A percentile compares a stretch with the other conserved stretches of the same genome.
Evolutionary conservation across 2,113 vertebrate species (phyloP).

Genomic region (Engraulis encrasicolus): DNA sequence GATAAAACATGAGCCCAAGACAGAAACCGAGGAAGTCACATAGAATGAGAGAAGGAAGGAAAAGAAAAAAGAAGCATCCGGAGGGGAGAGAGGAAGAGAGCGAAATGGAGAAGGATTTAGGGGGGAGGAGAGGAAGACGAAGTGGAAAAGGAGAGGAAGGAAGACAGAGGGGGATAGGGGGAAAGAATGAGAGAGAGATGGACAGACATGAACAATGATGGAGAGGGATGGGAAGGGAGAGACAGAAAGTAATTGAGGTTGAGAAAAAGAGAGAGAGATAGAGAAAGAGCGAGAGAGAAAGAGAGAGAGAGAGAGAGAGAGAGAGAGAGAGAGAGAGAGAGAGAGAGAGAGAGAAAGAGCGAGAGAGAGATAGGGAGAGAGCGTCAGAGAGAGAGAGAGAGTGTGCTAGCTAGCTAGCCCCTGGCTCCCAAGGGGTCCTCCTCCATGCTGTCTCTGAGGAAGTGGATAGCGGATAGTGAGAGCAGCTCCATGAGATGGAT

Average conservation of each 20-base stretch:
- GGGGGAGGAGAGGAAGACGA: not conserved
- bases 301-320: not conserved
- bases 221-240: too few relatives aligned
- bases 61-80: too few relatives aligned
- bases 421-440: not conserved
- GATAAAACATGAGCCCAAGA: too few relatives aligned
- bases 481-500: slow-evolving; percentile 14
- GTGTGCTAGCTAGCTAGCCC: too few relatives aligned
- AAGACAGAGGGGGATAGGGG: not conserved
- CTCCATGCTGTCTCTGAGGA: not conserved
- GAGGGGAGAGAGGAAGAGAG: not conserved
- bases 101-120: not conserved
- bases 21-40: too few relatives aligned
- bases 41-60: too few relatives aligned
- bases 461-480: not conserved
- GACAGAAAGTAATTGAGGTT: too few relatives aligned
- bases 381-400: not conserved
- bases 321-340: not conserved
- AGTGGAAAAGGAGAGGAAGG: not conserved
- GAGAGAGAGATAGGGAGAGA: not conserved
- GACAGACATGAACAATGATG: not conserved
- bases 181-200: not conserved
- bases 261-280: too few relatives aligned
- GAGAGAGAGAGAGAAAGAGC: not conserved
- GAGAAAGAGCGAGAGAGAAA: not conserved